Conservation (phyloP, 2,888 invertebrate genomes). For the Ditylenchus weischeri region DNA sequence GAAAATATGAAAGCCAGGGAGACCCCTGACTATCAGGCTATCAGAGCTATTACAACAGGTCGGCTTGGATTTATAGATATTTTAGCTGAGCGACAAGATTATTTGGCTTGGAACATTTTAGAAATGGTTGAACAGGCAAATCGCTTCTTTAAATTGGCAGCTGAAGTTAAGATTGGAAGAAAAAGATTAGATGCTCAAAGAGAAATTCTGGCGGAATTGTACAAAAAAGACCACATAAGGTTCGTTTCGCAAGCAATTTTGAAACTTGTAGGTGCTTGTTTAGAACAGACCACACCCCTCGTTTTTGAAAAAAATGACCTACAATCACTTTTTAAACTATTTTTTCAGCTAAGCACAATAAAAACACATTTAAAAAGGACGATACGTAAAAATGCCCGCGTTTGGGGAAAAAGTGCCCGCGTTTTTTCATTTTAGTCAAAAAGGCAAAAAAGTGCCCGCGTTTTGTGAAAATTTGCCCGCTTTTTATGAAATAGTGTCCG, state of each 20-base stretch:
- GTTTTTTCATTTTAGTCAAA: too few species aligned
- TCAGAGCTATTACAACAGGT: background rate
- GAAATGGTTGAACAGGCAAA: conserved; percentile 25
- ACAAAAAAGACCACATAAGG: conserved; percentile 26
- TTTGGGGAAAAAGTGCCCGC: too few species aligned
- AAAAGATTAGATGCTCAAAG: conserved; percentile 13
- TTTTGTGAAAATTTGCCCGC: too few species aligned
- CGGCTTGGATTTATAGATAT: background rate
- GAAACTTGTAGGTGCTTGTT: too few species aligned
- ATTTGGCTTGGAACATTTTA: background rate
- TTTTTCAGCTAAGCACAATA: too few species aligned
- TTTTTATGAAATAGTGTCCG: too few species aligned
- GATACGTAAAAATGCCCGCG: too few species aligned
- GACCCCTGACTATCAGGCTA: conserved; percentile 3
- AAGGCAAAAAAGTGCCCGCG: too few species aligned
- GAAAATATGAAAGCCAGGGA: conserved; percentile 30
- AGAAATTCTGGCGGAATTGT: conserved; percentile 15
- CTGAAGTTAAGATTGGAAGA: conserved; percentile 8
- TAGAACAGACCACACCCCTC: too few species aligned
- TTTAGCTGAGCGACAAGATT: background rate
- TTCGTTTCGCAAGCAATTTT: background rate
- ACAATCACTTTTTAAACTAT: too few species aligned
- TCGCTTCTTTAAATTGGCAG: conserved; percentile 24
- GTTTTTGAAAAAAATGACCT: too few species aligned
- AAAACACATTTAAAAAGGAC: too few species aligned